Conservation (phyloP, 2,113 vertebrate genomes). For the Tetraodon nigroviridis region DNA sequence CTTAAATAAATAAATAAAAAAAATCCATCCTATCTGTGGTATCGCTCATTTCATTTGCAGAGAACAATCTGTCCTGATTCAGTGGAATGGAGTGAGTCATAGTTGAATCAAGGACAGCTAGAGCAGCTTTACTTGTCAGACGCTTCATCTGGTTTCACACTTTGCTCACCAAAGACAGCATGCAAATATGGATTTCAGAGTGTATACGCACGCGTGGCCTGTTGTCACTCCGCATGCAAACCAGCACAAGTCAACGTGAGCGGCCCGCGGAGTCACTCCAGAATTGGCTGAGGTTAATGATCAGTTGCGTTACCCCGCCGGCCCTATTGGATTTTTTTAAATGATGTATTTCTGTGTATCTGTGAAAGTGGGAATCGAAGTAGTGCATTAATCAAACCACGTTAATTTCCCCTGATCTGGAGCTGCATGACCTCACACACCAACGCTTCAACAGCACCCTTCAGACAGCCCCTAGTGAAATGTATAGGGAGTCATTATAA, state of each 20-base stretch:
- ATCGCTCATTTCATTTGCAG: conserved; percentile 43
- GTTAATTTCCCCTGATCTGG: conserved; percentile 1
- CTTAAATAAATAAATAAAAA: too few species aligned
- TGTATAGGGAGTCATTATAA: conserved; percentile 15
- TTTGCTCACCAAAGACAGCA: conserved; percentile 21
- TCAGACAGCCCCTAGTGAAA: conserved; percentile 11
- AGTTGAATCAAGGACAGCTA: conserved; percentile 56
- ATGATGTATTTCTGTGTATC: conserved; percentile 1
- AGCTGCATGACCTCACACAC: background rate
- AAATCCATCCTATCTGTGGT: conserved; percentile 1
- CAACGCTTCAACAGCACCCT: background rate
- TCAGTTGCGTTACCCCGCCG: background rate
- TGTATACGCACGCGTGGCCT: conserved; percentile 9
- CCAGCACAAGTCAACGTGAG: background rate
- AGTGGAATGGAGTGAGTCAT: conserved; percentile 52
- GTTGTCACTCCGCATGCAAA: conserved; percentile 7
- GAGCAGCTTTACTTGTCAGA: conserved; percentile 45
- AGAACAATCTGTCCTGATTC: conserved; percentile 41
- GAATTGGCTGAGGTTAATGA: background rate
- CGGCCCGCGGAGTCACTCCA: background rate
- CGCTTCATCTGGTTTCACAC: conserved; percentile 28
- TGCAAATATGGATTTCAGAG: conserved; percentile 22
- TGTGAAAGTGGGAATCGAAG: background rate
- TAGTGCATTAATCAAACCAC: conserved; percentile 5
- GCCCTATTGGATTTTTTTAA: background rate